phyloP scores from a whole-genome alignment of 2,888 invertebrate genomes.

The Seira musarum region DNA sequence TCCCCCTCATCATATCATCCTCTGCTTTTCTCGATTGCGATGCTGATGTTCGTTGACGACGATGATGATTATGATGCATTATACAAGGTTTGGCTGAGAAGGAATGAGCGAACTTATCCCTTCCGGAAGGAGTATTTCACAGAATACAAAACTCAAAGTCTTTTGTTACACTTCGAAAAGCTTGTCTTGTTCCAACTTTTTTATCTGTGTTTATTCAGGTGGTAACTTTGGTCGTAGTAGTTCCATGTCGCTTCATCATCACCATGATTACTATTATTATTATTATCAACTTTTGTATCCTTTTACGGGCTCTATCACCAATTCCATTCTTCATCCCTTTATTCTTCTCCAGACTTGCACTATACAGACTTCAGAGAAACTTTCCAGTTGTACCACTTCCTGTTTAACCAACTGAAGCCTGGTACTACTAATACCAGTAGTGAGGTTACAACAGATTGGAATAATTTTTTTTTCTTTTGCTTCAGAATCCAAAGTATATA shows the following conservation, averaged over 20 bases:
- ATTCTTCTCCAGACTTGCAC: too few species aligned
- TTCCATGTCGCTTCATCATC: conserved; percentile 29
- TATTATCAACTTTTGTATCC: not conserved
- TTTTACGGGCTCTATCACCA: not conserved
- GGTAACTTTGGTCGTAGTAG: conserved; percentile 53
- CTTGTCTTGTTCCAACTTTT: conserved; percentile 54
- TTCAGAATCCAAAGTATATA: too few species aligned
- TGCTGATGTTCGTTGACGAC: not conserved
- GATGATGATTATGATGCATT: too few species aligned
- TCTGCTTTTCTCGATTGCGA: not conserved
- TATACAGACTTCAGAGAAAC: not conserved
- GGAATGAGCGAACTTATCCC: conserved; percentile 4
- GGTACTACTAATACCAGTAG: not conserved
- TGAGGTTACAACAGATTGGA: not conserved
- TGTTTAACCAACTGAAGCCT: not conserved
- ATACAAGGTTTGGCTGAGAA: not conserved
- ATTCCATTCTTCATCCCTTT: not conserved
- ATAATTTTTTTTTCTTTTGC: too few species aligned
- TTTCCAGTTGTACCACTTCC: conserved; percentile 1
- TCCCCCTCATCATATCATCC: conserved; percentile 1
- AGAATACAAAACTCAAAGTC: conserved; percentile 8
- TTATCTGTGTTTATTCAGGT: conserved; percentile 70
- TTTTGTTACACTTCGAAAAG: conserved; percentile 14
- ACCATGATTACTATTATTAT: not conserved
- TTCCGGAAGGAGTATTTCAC: conserved; percentile 15